Percentiles rank a stretch among this genome's conserved stretches.
Evolutionary conservation across 2,113 vertebrate genomes (phyloP).

Genomic region (Oncorhynchus nerka): DNA sequence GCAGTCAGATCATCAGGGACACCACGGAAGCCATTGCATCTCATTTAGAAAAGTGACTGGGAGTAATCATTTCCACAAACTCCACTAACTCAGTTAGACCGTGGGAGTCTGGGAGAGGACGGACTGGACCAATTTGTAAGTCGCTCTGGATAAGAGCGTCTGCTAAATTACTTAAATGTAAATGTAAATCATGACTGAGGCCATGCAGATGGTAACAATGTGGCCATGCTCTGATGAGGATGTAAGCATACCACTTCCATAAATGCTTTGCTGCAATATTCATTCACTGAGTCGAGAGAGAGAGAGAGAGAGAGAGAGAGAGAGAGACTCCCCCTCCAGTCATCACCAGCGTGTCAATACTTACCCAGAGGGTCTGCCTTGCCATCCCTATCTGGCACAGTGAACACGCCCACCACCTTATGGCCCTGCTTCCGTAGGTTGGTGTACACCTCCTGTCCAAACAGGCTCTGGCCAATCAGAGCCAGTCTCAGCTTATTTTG

Average conservation of each 20-base stretch:
- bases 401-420: slow-evolving; percentile 94
- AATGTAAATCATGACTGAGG: background rate
- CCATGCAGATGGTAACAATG: background rate
- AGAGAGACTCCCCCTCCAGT: background rate
- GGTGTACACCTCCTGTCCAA: slow-evolving; percentile 95
- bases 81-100: background rate
- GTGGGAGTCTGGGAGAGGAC: background rate
- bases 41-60: background rate
- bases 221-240: no score
- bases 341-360: slow-evolving; percentile 44
- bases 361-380: slow-evolving; percentile 95
- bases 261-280: no score
- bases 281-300: background rate
- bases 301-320: background rate
- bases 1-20: slow-evolving; percentile 1
- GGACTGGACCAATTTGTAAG: no score
- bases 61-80: slow-evolving; percentile 8
- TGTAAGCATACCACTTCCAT: no score
- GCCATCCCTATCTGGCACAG: slow-evolving; percentile 93
- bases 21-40: background rate
- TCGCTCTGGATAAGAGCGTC: no score
- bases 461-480: slow-evolving; percentile 95
- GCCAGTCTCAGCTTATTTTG: slow-evolving; percentile 92
- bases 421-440: slow-evolving; percentile 89
- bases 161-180: no score